phyloP scores from a whole-genome alignment of 2,888 invertebrate genomes.

The Apamea anceps region DNA sequence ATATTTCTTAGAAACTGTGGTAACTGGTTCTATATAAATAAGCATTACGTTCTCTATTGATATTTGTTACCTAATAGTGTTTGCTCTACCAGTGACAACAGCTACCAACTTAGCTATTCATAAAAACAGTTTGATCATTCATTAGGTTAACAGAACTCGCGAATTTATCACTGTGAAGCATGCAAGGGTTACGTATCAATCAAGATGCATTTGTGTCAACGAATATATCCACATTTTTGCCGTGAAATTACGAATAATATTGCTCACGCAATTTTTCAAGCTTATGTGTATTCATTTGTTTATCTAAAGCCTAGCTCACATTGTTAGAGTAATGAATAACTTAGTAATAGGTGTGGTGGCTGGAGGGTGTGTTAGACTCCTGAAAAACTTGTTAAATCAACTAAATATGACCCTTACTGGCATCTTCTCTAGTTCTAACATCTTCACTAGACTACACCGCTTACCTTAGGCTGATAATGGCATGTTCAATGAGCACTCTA shows the following conservation, averaged over 20 bases:
- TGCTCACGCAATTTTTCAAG: constrained; percentile 13
- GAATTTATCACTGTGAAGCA: constrained; percentile 37
- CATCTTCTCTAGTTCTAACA: neutral
- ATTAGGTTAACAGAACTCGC: constrained; percentile 33
- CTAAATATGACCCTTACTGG: neutral
- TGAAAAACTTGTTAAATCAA: neutral
- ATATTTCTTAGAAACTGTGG: constrained; percentile 44
- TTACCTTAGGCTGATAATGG: neutral
- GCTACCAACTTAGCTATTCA: constrained; percentile 43
- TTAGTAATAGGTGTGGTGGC: neutral
- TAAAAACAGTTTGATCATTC: constrained; percentile 35
- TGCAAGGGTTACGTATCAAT: constrained; percentile 54
- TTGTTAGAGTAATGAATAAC: neutral
- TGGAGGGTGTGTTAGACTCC: too few relatives aligned
- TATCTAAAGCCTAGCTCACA: neutral
- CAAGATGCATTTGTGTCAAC: constrained; percentile 51
- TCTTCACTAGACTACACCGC: neutral
- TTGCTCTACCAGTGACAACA: constrained; percentile 50
- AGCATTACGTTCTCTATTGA: constrained; percentile 57
- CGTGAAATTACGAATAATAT: constrained; percentile 14
- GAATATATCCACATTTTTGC: constrained; percentile 38
- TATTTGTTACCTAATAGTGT: constrained; percentile 58
- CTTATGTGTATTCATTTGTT: neutral
- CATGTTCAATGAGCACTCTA: neutral
- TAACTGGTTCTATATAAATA: constrained; percentile 61